Percentiles rank a stretch among this genome's conserved stretches.
These are phyloP conservation scores for Pangasius krempfi DNA, from an alignment of 2,797 vertebrate species.

Conservation along the genomic window DNA sequence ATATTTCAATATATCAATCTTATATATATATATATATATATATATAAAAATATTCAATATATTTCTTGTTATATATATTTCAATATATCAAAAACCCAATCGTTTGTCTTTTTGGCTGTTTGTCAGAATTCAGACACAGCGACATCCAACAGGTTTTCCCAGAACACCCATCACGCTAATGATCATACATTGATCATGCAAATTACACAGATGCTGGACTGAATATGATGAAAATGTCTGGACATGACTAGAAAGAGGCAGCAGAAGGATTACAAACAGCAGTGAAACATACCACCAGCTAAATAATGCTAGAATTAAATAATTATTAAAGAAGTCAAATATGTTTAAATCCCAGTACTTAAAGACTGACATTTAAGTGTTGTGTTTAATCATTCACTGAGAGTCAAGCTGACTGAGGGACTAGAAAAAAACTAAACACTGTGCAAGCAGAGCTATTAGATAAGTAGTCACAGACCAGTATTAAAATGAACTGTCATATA, in stretches of 20 bases:
- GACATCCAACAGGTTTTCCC: not conserved
- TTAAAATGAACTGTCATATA: not conserved
- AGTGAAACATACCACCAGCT: not conserved
- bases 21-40: too few relatives aligned
- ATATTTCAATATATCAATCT: too few relatives aligned
- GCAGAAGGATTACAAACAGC: not conserved
- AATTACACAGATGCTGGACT: not conserved
- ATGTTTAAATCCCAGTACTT: not conserved
- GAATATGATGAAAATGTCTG: too few relatives aligned
- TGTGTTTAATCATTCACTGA: not conserved
- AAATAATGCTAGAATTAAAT: not conserved
- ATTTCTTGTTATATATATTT: too few relatives aligned
- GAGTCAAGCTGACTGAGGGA: not conserved
- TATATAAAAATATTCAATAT: too few relatives aligned
- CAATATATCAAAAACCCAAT: too few relatives aligned
- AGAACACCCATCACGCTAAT: not conserved
- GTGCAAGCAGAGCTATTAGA: not conserved
- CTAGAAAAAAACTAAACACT: not conserved
- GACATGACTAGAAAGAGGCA: not conserved
- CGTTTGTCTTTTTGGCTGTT: too few relatives aligned
- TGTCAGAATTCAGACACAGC: not conserved
- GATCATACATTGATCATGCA: not conserved
- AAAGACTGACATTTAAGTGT: not conserved
- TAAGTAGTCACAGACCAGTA: not conserved
- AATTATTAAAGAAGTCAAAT: not conserved